Evolutionary conservation across 2,888 invertebrate species (phyloP), one percentile per base, ranked within the genome.

Genomic region (Corythucha ciliata): DNA sequence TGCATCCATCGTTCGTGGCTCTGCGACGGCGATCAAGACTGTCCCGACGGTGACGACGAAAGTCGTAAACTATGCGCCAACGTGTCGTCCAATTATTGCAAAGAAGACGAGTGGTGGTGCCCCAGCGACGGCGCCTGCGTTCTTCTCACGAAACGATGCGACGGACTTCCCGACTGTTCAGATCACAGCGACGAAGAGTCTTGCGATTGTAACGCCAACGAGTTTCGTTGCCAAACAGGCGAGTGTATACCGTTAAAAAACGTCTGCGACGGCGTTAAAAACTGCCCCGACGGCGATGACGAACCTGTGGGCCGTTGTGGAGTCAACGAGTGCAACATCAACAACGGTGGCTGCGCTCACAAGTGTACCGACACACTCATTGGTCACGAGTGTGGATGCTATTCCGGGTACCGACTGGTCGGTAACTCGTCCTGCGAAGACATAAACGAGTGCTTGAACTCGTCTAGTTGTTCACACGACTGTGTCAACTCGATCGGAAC

Each of bases 401-500:
- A 78, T 34, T 70, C 74, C 36, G 93, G 93, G 24, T 93, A 79
- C 69, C 78, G 79, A 63, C 75, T 91, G 18, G 72, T 78, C n/a
- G 69, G 86, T 63, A 83, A 83, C 63, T 76, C 74, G 61, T 83
- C 83, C 53, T 93, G 93, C 68, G 81, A 83, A 83, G 96, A 97
- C 67, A 77, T 96, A 50, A 79, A 96, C 68, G 97, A 97, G 68
- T 97, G 97, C 65, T 75, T 81, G 50, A 75, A 81, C 52, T 81
- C 85, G 0, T 94, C 92, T 10, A 77, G 82, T 10, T 97, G 97
- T 68, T 96, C 96, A 1, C 97, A 97, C 68, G 76, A 78, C 59
- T 97, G 97, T 69, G 77, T 80, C 60, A 96, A 97, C 68, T 84
- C 84, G 63, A 81, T 86, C 64, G 96, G 96, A 4, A 78, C 82